Evolutionary conservation across 1,140 invertebrate genomes (phyloP), one percentile per base, ranked within the genome.

Genomic region (Bactericera cockerelli): DNA sequence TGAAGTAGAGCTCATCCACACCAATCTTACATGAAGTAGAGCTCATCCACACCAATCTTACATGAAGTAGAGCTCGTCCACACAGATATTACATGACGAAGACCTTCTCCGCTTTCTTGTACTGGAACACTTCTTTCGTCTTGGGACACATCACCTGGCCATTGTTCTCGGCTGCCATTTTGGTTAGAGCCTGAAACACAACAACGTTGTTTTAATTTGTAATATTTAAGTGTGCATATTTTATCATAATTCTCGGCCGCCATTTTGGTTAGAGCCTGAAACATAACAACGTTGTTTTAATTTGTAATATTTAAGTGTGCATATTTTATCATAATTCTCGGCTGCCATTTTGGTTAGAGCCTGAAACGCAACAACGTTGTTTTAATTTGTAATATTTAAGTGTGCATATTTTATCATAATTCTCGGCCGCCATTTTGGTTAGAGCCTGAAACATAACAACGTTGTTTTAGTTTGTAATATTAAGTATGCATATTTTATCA

Each of bases 71-170:
- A n/a, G n/a, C n/a, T n/a, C n/a, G n/a, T n/a, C n/a, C n/a, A n/a
- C n/a, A n/a, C n/a, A n/a, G n/a, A 21, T 56, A 56, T 86, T 83
- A 94, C 89, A 94, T 93, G 22, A 97, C 90, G 71, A 86, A 97
- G 26, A 96, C 92, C 74, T 95, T 96, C 70, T 96, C 90, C 28
- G 89, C 85, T 71, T 91, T 89, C 67, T 87, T 89, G 70, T 89
- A 83, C 39, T 82, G 79, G 74, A 87, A 96, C 61, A 86, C 79
- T 71, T 91, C 86, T 74, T 91, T 90, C 55, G 91, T 95, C 70
- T 91, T 83, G 16, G 92, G 91, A 71, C 93, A 97, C 57, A 87
- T 84, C 26, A 96, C 81, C 66, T 84, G 83, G 14, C 90, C 91
- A 65, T 84, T 81, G 69, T 94, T 92, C 67, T 89, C 84, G 65